Percentiles rank a stretch among this genome's conserved stretches.
Evolutionary conservation across 2,888 invertebrate species (phyloP).

Genomic region (Chalcosyrphus nemorum): DNA sequence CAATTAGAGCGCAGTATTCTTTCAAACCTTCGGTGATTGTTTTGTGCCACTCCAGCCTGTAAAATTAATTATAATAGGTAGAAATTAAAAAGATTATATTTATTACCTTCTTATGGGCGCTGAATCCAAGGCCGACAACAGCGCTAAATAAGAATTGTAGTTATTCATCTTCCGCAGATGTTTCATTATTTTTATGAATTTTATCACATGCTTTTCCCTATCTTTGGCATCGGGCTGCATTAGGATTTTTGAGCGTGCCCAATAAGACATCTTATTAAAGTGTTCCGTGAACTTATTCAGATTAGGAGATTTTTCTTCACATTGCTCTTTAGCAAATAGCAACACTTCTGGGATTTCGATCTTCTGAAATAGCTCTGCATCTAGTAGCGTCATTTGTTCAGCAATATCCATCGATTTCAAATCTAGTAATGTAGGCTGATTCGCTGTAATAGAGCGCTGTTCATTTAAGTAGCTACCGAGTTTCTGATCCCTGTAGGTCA

Average conservation of each 20-base stretch:
- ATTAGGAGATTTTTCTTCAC: constrained; percentile 98
- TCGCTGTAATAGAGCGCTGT: constrained; percentile 84
- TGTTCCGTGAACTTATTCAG: constrained; percentile 98
- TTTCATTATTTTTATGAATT: constrained; percentile 99
- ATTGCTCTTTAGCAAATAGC: constrained; percentile 98
- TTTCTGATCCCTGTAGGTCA: constrained; percentile 79
- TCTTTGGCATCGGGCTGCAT: constrained; percentile 96
- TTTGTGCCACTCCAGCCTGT: constrained; percentile 96
- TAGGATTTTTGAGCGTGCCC: constrained; percentile 97
- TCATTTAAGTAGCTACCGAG: constrained; percentile 76
- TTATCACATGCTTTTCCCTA: constrained; percentile 95
- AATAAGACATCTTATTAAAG: constrained; percentile 99
- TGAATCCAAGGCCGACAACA: constrained; percentile 97
- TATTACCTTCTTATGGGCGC: constrained; percentile 88
- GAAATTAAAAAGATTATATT: too few relatives aligned
- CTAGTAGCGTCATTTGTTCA: constrained; percentile 98
- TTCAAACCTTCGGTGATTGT: constrained; percentile 95
- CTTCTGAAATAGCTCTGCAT: constrained; percentile 96
- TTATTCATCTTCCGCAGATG: constrained; percentile 98
- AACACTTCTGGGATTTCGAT: constrained; percentile 98
- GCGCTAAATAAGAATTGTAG: constrained; percentile 98
- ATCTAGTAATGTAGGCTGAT: constrained; percentile 89
- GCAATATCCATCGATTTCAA: constrained; percentile 98
- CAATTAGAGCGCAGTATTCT: constrained; percentile 97
- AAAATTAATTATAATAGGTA: constrained; percentile 66